phyloP scores from a whole-genome alignment of 2,888 invertebrate species.

The Agelastica alni region DNA sequence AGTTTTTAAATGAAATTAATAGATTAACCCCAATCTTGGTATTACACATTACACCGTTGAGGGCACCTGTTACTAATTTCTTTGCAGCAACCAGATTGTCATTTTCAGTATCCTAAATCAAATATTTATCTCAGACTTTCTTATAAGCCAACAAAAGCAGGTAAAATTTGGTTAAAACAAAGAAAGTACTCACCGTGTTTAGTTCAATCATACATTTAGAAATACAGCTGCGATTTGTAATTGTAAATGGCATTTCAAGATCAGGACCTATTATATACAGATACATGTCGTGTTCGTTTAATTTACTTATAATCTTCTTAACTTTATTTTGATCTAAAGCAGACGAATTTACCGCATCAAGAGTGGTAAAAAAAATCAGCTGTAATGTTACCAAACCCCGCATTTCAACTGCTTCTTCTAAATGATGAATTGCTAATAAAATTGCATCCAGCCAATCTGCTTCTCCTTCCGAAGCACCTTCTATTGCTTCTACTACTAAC shows the following conservation, averaged over 20 bases:
- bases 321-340: slow-evolving; percentile 20
- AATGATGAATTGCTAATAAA: slow-evolving; percentile 28
- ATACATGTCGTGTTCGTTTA: slow-evolving; percentile 32
- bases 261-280: slow-evolving; percentile 37
- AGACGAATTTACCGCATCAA: slow-evolving; percentile 21
- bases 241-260: slow-evolving; percentile 29
- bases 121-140: no score
- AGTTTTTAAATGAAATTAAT: slow-evolving; percentile 28
- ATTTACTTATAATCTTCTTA: slow-evolving; percentile 24
- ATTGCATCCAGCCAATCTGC: slow-evolving; percentile 34
- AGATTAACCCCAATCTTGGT: slow-evolving; percentile 32
- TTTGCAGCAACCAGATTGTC: slow-evolving; percentile 26
- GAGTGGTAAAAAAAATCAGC: slow-evolving; percentile 34
- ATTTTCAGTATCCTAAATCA: no score
- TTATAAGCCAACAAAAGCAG: no score
- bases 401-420: slow-evolving; percentile 26
- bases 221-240: slow-evolving; percentile 26
- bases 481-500: slow-evolving; percentile 22
- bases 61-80: slow-evolving; percentile 26
- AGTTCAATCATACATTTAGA: slow-evolving; percentile 30
- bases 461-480: slow-evolving; percentile 24
- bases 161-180: no score
- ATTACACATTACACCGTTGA: slow-evolving; percentile 32
- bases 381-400: slow-evolving; percentile 32
- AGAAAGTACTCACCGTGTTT: not conserved